Base-by-base conservation (phyloP, 2,888 invertebrate species). In the Euplexia lucipara region DNA sequence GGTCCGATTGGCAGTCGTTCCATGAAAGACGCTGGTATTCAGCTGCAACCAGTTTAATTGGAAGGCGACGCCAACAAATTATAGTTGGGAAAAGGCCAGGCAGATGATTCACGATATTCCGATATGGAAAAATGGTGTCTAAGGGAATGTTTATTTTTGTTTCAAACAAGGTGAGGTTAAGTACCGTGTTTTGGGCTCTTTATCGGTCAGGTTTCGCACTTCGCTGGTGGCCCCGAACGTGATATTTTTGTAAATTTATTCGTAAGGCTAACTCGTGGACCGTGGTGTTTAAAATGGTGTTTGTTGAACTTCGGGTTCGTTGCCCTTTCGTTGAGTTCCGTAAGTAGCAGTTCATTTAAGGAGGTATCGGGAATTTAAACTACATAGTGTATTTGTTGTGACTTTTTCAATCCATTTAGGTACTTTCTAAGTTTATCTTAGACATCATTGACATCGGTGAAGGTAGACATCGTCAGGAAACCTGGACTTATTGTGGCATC, bases 191-290 rank as follows among this genome's bases (percentile, higher is more conserved):
- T 35, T 45, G 22, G 30, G 35, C 12, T 30, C 20, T 74, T 54
- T 75, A 68, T 47, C 35, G 69, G 45, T 41, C 49, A 56, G 49
- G 47, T 64, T 76, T 54, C n/a, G 44, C 32, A 41, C 41, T 44
- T 30, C 6, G 54, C 44, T 22, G 72, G 72, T 73, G 72, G 70
- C 9, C n/a, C 54, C 18, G 35, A 42, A 59, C 73, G 72, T 77
- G 72, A 71, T 76, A 76, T 76, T 76, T 56, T 71, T 56, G 42
- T 22, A 9, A 76, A 70, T 71, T 65, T 77, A 76, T 57, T 53
- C 44, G 20, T 44, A 41, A 53, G 32, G 26, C 32, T 16, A 45
- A 26, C 26, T 26, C n/a, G n/a, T n/a, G n/a, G 18, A 20, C 34
- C 41, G 37, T 56, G 42, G n/a, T 22, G 35, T 16, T 57, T 56